phyloP scores from a whole-genome alignment of 1,140 invertebrate species.

The Diachasma alloeum region DNA sequence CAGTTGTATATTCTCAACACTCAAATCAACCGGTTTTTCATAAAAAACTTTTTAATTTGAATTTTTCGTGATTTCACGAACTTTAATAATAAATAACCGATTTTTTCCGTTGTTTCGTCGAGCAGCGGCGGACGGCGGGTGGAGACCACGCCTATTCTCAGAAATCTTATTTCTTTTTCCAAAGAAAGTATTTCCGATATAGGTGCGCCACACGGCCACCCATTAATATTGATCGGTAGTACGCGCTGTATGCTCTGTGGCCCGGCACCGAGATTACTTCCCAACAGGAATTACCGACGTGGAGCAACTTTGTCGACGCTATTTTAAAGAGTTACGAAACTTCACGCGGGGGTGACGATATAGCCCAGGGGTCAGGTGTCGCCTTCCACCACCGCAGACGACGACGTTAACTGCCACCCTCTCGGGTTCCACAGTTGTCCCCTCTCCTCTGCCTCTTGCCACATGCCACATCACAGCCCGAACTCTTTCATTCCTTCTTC shows the following conservation, averaged over 20 bases:
- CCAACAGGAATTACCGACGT: constrained; percentile 28
- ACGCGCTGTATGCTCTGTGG: constrained; percentile 11
- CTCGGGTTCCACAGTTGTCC: not conserved
- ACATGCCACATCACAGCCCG: not conserved
- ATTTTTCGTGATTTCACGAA: not conserved
- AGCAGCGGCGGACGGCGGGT: not conserved
- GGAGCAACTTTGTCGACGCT: constrained; percentile 25
- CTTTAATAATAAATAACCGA: not conserved
- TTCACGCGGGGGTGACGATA: constrained; percentile 17
- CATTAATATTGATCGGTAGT: constrained; percentile 31
- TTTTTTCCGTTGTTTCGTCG: not conserved
- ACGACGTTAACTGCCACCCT: constrained; percentile 22
- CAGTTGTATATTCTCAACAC: not conserved
- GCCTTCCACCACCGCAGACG: not conserved
- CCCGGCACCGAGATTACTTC: constrained; percentile 26
- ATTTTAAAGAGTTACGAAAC: constrained; percentile 32
- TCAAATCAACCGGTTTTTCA: constrained; percentile 9
- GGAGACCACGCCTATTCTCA: constrained; percentile 10
- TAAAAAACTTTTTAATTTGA: not conserved
- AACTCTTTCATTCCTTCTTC: not conserved
- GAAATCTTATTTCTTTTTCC: constrained; percentile 17
- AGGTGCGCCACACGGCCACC: constrained; percentile 15
- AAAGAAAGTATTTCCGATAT: constrained; percentile 27
- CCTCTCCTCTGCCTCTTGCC: not conserved
- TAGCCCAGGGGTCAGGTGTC: constrained; percentile 24